These are phyloP conservation scores for Leucophora obtusa DNA, from an alignment of 2,888 invertebrate genomes.

Conservation along the genomic window DNA sequence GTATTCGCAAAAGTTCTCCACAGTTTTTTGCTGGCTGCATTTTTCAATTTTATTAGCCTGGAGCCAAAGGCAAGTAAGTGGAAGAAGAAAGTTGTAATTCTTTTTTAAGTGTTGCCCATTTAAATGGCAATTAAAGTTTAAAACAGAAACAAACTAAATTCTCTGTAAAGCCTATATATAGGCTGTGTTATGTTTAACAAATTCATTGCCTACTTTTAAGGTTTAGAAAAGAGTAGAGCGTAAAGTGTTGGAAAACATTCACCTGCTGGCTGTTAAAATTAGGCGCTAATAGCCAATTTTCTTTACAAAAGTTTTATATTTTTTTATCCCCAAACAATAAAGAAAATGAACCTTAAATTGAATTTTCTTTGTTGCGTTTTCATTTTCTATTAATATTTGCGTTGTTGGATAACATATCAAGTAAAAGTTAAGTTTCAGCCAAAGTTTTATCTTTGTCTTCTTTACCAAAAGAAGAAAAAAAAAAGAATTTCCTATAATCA, in stretches of 20 bases:
- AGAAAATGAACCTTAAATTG: slow-evolving; percentile 30
- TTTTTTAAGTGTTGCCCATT: slow-evolving; percentile 57
- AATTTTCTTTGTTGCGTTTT: slow-evolving; percentile 23
- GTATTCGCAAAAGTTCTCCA: slow-evolving; percentile 25
- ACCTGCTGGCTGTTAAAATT: slow-evolving; percentile 55
- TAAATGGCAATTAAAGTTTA: slow-evolving; percentile 62
- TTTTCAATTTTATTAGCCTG: slow-evolving; percentile 53
- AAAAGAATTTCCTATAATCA: slow-evolving; percentile 41
- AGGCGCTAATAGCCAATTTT: slow-evolving; percentile 61
- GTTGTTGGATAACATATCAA: not conserved
- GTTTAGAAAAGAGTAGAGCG: not conserved
- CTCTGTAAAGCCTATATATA: slow-evolving; percentile 45
- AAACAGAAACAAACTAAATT: slow-evolving; percentile 28
- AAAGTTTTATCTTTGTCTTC: slow-evolving; percentile 31
- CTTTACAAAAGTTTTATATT: slow-evolving; percentile 30
- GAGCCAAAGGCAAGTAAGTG: not conserved
- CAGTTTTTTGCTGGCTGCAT: slow-evolving; percentile 4
- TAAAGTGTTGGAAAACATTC: slow-evolving; percentile 12
- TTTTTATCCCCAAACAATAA: not conserved
- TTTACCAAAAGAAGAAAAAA: slow-evolving; percentile 24
- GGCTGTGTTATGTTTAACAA: slow-evolving; percentile 40
- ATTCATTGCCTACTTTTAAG: slow-evolving; percentile 53
- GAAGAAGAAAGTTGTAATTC: slow-evolving; percentile 48
- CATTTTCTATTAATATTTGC: slow-evolving; percentile 1
- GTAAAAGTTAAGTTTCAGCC: slow-evolving; percentile 22